These are phyloP conservation scores for Hedya salicella DNA, from an alignment of 2,888 invertebrate species.

Conservation along the genomic window DNA sequence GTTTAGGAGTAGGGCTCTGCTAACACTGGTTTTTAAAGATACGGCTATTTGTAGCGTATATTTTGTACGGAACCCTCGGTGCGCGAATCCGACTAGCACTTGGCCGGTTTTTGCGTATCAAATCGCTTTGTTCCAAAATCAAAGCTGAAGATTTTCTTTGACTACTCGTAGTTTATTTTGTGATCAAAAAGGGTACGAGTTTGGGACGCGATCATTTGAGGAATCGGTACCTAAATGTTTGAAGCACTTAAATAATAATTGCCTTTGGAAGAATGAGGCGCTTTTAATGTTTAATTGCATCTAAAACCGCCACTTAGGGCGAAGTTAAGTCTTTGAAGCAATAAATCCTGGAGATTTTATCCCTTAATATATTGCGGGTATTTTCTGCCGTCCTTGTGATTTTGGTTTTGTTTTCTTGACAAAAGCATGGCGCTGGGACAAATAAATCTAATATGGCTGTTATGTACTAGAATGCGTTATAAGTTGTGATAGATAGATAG, in stretches of 20 bases:
- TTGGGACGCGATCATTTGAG: background rate
- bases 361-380: constrained; percentile 22
- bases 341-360: constrained; percentile 21
- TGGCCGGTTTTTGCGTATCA: too few species aligned
- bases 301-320: constrained; percentile 26
- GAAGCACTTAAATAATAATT: constrained; percentile 35
- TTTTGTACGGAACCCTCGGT: too few species aligned
- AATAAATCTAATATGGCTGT: background rate
- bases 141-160: too few species aligned
- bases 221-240: constrained; percentile 3
- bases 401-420: background rate
- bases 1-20: too few species aligned
- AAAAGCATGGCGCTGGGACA: background rate
- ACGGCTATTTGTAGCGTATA: too few species aligned
- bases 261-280: constrained; percentile 10
- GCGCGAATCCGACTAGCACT: too few species aligned
- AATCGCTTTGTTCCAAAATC: too few species aligned
- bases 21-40: too few species aligned
- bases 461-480: background rate
- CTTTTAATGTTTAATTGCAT: constrained; percentile 28
- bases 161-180: too few species aligned
- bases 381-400: constrained; percentile 10
- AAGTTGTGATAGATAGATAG: too few species aligned
- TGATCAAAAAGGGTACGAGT: background rate
- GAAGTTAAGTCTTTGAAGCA: constrained; percentile 10